These are phyloP conservation scores for Neoarius graeffei DNA, from an alignment of 2,113 vertebrate species.

Conservation along the genomic window DNA sequence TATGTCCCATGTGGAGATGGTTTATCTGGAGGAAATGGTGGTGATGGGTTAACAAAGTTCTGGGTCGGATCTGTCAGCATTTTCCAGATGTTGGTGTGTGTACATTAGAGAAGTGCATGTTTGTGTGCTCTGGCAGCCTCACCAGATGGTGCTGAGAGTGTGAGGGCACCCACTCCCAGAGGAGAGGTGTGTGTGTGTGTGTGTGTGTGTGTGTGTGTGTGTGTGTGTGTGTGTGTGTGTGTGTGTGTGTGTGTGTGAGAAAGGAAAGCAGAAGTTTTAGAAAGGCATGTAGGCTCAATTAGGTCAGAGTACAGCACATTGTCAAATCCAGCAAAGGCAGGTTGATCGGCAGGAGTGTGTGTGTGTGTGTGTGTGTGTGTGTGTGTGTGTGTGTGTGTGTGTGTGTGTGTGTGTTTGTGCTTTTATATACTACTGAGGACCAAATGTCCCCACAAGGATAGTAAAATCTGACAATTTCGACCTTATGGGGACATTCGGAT, in stretches of 20 bases:
- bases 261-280: conserved; percentile 14
- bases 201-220: neutral
- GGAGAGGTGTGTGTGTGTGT: conserved; percentile 2
- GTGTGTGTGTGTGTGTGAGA: neutral
- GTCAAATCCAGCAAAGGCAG: conserved; percentile 31
- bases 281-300: conserved; percentile 35
- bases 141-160: conserved; percentile 47
- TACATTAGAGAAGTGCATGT: conserved; percentile 28
- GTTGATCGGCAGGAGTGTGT: neutral
- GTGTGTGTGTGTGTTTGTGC: no score
- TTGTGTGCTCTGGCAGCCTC: conserved; percentile 36
- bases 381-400: neutral
- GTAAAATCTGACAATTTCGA: no score
- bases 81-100: neutral
- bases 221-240: neutral
- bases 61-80: neutral
- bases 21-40: neutral
- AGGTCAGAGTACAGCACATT: conserved; percentile 29
- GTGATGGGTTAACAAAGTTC: neutral
- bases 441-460: no score
- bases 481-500: no score
- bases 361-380: neutral
- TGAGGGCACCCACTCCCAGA: conserved; percentile 27
- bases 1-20: neutral
- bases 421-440: no score